Conservation (phyloP, 1,140 invertebrate species). For the Ceratina japonica region DNA sequence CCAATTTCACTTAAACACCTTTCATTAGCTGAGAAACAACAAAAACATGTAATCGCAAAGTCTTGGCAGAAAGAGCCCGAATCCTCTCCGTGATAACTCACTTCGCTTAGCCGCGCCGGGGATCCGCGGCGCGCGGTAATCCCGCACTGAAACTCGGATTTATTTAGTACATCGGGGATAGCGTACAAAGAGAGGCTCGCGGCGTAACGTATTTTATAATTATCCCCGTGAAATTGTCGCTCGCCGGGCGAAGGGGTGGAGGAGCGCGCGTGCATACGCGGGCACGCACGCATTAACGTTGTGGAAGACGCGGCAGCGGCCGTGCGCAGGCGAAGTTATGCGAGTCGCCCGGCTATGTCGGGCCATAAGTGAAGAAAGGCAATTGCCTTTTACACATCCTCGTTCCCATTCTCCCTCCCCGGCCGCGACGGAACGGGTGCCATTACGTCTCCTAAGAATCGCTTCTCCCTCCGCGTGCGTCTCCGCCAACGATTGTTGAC, state of each 20-base stretch:
- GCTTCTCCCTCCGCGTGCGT: slow-evolving; percentile 25
- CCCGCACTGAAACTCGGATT: slow-evolving; percentile 30
- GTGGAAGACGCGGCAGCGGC: slow-evolving; percentile 51
- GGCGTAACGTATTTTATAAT: slow-evolving; percentile 44
- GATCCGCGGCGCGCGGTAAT: slow-evolving; percentile 10
- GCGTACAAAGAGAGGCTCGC: slow-evolving; percentile 4
- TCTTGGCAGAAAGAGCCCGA: neutral
- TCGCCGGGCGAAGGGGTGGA: neutral
- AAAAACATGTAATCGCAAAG: neutral
- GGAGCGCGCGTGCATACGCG: neutral
- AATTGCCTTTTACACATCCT: slow-evolving; percentile 78
- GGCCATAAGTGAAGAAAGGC: slow-evolving; percentile 73
- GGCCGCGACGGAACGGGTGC: slow-evolving; percentile 49
- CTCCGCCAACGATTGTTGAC: slow-evolving; percentile 21
- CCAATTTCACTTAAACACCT: neutral
- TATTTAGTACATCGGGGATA: slow-evolving; percentile 23
- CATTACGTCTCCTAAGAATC: slow-evolving; percentile 73
- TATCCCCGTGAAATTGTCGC: slow-evolving; percentile 40
- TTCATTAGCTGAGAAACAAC: neutral
- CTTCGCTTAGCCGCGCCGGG: neutral
- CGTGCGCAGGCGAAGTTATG: slow-evolving; percentile 60
- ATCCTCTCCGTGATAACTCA: slow-evolving; percentile 9
- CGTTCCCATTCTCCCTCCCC: slow-evolving; percentile 68
- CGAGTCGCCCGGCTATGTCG: slow-evolving; percentile 67
- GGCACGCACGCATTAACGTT: slow-evolving; percentile 49